phyloP scores from a whole-genome alignment of 2,888 invertebrate genomes.

The Drosophila neonasuta region DNA sequence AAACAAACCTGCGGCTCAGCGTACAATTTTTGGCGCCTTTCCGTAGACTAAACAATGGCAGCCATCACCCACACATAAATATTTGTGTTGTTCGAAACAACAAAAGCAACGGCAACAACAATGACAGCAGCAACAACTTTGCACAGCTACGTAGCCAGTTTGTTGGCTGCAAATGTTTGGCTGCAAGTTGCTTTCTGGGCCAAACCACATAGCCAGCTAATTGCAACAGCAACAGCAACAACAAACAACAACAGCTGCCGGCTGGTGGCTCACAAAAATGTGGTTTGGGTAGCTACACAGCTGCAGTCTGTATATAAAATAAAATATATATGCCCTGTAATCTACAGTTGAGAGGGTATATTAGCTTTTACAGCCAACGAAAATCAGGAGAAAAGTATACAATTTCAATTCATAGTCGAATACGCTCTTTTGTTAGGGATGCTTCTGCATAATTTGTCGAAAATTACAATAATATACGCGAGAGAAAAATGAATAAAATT shows the following conservation, averaged over 20 bases:
- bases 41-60: slow-evolving; percentile 61
- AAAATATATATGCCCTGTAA: slow-evolving; percentile 17
- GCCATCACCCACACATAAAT: slow-evolving; percentile 57
- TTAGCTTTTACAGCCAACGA: neutral
- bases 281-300: slow-evolving; percentile 61
- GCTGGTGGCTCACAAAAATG: slow-evolving; percentile 59
- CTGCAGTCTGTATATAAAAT: slow-evolving; percentile 42
- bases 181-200: slow-evolving; percentile 71
- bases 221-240: slow-evolving; percentile 54
- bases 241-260: slow-evolving; percentile 38
- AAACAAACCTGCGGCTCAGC: slow-evolving; percentile 34
- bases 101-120: slow-evolving; percentile 25
- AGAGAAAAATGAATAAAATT: slow-evolving; percentile 29
- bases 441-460: slow-evolving; percentile 29
- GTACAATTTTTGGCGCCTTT: slow-evolving; percentile 66
- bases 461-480: slow-evolving; percentile 33
- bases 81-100: slow-evolving; percentile 38
- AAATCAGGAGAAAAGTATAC: neutral
- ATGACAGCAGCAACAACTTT: slow-evolving; percentile 35
- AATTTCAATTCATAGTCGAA: neutral
- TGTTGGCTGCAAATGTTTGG: slow-evolving; percentile 49
- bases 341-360: slow-evolving; percentile 1
- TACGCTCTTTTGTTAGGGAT: neutral
- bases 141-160: slow-evolving; percentile 40
- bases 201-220: slow-evolving; percentile 73